Evolutionary conservation across 2,113 vertebrate genomes (phyloP), one percentile per base, ranked within the genome.

Genomic region (Macrotis lagotis): DNA sequence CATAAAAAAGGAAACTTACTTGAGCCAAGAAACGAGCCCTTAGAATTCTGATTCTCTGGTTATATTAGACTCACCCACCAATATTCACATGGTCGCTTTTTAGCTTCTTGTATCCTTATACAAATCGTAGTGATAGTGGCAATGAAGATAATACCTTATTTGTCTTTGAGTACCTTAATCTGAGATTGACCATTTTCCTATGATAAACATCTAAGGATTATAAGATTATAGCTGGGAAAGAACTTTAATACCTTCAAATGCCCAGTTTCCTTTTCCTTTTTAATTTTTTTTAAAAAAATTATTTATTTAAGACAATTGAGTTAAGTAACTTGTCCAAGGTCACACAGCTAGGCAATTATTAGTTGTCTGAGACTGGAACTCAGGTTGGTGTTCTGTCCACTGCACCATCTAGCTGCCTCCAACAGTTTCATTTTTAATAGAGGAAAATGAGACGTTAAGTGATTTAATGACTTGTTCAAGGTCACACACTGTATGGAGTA

Each of bases 1-100:
- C 8, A 96, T 94, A 96, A 96, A 37, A 91, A n/a, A 25, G 6
- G 44, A 4, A 47, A 52, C 10, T 47, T 91, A 51, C 3, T 91
- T 51, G 50, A 51, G 12, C 90, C n/a, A 47, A 3, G n/a, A 52
- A 52, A 91, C 26, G 25, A n/a, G 8, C 51, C n/a, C 19, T 44
- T 1, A 91, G 44, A 51, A 52, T 47, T 52, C 3, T 52, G 24
- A 24, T 44, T 91, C n/a, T n/a, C 16, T 51, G 51, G 50, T 91
- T n/a, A 49, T 47, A n/a, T 10, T 25, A 8, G 52, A 91, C 24
- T 9, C n/a, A 52, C 51, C 44, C 6, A 19, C 11, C n/a, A 52
- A 51, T 10, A 51, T 51, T 14, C 50, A n/a, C 66, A 74, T 19
- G 6, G 14, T 16, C n/a, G 66, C 66, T 74, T 74, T 59, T 74